phyloP scores from a whole-genome alignment of 2,113 vertebrate species.

The Ageneiosus marmoratus region DNA sequence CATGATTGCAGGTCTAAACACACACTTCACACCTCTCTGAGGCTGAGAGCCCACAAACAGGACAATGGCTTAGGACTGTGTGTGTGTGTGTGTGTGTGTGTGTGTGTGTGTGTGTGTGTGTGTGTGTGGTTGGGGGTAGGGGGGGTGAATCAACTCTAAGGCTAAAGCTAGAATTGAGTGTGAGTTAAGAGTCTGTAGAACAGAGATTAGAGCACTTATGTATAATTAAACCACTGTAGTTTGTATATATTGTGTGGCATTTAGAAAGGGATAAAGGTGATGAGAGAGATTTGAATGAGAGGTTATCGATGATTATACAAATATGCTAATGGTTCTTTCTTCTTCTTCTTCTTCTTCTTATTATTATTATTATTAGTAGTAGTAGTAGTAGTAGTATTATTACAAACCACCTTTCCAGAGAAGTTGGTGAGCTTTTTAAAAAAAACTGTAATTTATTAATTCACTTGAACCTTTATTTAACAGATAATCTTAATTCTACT shows the following conservation, averaged over 20 bases:
- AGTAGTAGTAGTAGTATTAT: too few species aligned
- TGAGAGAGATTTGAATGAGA: not conserved
- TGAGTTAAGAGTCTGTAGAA: not conserved
- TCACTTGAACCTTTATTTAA: too few species aligned
- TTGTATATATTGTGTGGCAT: not conserved
- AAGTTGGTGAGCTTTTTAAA: too few species aligned
- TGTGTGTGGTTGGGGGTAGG: too few species aligned
- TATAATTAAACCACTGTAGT: not conserved
- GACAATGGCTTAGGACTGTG: not conserved
- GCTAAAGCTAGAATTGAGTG: not conserved
- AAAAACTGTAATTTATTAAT: too few species aligned
- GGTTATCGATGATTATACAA: not conserved
- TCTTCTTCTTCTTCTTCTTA: not conserved
- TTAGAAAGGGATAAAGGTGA: not conserved
- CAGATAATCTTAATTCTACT: too few species aligned
- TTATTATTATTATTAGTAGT: not conserved
- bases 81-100: conserved; percentile 19
- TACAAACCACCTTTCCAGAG: too few species aligned
- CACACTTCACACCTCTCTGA: conserved; percentile 14
- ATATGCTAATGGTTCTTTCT: not conserved
- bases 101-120: conserved; percentile 21
- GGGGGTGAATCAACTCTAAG: not conserved
- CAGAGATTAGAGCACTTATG: not conserved
- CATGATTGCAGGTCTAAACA: conserved; percentile 16
- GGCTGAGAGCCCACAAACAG: not conserved